Conservation (phyloP, 2,888 invertebrate genomes). For the Lasioglossum marginatum region DNA sequence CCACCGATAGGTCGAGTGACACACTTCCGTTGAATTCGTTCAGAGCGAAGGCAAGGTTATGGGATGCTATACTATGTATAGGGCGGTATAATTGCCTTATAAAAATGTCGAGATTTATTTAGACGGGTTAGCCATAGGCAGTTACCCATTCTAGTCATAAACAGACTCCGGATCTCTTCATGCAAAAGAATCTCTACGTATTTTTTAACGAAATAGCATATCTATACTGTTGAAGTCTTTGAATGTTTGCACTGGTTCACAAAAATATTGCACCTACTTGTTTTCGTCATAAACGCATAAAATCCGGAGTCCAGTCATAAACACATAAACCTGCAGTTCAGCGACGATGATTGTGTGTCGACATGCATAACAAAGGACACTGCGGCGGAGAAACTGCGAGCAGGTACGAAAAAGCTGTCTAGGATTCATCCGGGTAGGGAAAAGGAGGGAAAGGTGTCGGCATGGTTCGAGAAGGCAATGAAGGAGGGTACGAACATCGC, state of each 20-base stretch:
- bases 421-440: slow-evolving; percentile 44
- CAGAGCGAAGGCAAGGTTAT: background rate
- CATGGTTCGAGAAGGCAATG: slow-evolving; percentile 49
- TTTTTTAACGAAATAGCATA: too few species aligned
- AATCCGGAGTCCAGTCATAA: background rate
- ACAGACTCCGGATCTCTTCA: too few species aligned
- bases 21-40: background rate
- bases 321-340: background rate
- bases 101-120: too few species aligned
- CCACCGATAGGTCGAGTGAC: background rate
- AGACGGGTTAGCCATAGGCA: too few species aligned
- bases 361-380: background rate
- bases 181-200: too few species aligned
- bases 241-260: too few species aligned
- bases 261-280: too few species aligned
- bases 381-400: background rate
- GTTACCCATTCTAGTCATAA: too few species aligned
- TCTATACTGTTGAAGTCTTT: too few species aligned
- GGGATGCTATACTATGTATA: too few species aligned
- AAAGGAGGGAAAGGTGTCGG: slow-evolving; percentile 42
- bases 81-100: background rate
- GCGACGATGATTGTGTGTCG: background rate
- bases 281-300: too few species aligned
- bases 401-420: slow-evolving; percentile 17
- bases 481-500: slow-evolving; percentile 53